A percentile compares a stretch with the other conserved stretches of the same genome.
phyloP scores from a whole-genome alignment of 1,140 invertebrate genomes.

The Protaetia brevitarsis region DNA sequence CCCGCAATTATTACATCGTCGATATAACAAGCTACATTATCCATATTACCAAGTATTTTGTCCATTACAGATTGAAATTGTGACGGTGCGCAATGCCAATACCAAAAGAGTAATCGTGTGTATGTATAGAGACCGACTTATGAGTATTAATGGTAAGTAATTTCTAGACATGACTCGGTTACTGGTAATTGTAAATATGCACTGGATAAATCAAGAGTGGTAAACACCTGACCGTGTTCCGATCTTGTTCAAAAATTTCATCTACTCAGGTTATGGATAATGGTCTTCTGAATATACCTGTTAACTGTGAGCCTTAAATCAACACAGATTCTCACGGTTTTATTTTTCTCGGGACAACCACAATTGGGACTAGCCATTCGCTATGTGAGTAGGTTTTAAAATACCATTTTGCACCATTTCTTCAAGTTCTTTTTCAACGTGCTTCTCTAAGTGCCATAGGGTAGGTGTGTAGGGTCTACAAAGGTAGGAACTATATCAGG shows the following conservation, averaged over 20 bases:
- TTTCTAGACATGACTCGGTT: neutral
- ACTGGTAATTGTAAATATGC: conserved; percentile 20
- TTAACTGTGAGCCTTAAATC: no score
- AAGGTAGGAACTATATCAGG: no score
- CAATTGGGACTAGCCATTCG: no score
- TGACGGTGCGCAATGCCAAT: neutral
- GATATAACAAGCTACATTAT: neutral
- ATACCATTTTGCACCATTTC: no score
- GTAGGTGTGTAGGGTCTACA: no score
- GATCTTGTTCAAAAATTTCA: conserved; percentile 13
- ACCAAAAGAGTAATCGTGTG: conserved; percentile 15
- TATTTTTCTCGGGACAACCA: no score
- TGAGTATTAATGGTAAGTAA: conserved; percentile 23
- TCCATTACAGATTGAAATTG: conserved; percentile 22
- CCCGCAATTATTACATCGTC: neutral
- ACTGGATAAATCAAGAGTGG: neutral
- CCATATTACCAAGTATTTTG: neutral
- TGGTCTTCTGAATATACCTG: neutral
- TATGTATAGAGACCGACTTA: conserved; percentile 9
- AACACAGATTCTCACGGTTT: no score
- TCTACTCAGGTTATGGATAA: conserved; percentile 20
- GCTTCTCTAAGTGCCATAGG: no score
- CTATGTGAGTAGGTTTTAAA: no score
- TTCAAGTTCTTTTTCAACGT: no score
- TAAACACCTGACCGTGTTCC: neutral